These are phyloP conservation scores for Anthonomus grandis DNA, from an alignment of 1,140 invertebrate species.

Conservation along the genomic window DNA sequence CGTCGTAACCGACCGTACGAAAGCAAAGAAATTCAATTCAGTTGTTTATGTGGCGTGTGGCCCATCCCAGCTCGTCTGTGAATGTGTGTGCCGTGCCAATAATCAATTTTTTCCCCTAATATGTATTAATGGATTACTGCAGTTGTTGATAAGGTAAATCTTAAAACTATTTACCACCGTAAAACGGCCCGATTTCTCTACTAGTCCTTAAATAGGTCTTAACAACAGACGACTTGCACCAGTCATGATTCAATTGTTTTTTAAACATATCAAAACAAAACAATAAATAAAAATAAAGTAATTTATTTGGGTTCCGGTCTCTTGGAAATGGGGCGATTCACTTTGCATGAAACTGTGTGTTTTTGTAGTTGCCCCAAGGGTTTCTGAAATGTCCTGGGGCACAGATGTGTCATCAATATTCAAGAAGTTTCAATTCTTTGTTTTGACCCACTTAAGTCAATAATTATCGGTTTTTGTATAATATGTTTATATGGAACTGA, in stretches of 20 bases:
- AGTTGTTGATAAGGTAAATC: slow-evolving; percentile 42
- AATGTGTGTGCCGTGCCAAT: slow-evolving; percentile 46
- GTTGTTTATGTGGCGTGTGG: slow-evolving; percentile 45
- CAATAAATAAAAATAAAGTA: too few relatives aligned
- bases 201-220: too few relatives aligned
- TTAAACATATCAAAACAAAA: neutral
- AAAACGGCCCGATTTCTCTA: too few relatives aligned
- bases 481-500: neutral
- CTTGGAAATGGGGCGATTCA: too few relatives aligned
- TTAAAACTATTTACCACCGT: too few relatives aligned
- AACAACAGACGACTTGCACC: neutral
- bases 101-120: slow-evolving; percentile 31
- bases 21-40: neutral
- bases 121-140: slow-evolving; percentile 42
- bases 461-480: neutral
- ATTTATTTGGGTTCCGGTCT: too few relatives aligned
- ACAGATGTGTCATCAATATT: slow-evolving; percentile 3
- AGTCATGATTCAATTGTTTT: slow-evolving; percentile 1
- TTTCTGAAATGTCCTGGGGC: too few relatives aligned
- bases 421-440: neutral
- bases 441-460: neutral
- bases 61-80: slow-evolving; percentile 48
- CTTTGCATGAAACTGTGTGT: too few relatives aligned
- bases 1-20: neutral
- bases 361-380: too few relatives aligned